Base-by-base conservation (phyloP, 2,113 vertebrate genomes). In the Coptodon rendalli region DNA sequence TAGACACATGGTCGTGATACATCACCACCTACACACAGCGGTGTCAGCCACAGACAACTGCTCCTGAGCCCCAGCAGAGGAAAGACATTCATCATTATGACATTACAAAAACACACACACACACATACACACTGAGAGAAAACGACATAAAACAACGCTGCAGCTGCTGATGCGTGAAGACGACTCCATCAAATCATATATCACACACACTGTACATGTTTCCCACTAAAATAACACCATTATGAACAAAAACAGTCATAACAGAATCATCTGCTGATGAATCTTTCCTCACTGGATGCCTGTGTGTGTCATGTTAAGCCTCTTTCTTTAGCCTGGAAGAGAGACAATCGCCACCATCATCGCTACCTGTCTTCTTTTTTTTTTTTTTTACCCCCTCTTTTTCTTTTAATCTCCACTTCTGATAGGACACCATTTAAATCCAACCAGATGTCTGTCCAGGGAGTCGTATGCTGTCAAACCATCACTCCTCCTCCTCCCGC, bases 1-100 rank as follows among this genome's bases (percentile, higher is more conserved):
- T 53, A 87, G 88, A 80, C 89, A 73, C 78, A 11, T 31, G 76
- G 92, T 61, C 34, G 78, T 36, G 93, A 95, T 94, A 90, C 89
- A 95, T 94, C 93, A 93, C 92, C 93, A 89, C 93, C 94, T 92
- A 86, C 92, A 93, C 89, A 87, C 80, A 13, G 73, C 31, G 45
- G 85, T 94, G 93, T 92, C 93, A 93, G 80, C 89, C 91, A 53
- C 91, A 94, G 94, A 95, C 94, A 93, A 94, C 87, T 86, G 91
- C 90, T 93, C 89, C 95, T 88, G 94, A 94, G 91, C 90, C 91
- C 89, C 93, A 50, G 90, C 92, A 89, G 87, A 93, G 92, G 89
- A 91, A 86, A 93, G 90, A 92, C 94, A 94, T 95, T 95, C 84
- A 95, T 95, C 94, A 95, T 95, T 90, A 94, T 95, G 94, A 95